Conservation (phyloP, 2,113 vertebrate genomes). For the Callipepla squamata region DNA sequence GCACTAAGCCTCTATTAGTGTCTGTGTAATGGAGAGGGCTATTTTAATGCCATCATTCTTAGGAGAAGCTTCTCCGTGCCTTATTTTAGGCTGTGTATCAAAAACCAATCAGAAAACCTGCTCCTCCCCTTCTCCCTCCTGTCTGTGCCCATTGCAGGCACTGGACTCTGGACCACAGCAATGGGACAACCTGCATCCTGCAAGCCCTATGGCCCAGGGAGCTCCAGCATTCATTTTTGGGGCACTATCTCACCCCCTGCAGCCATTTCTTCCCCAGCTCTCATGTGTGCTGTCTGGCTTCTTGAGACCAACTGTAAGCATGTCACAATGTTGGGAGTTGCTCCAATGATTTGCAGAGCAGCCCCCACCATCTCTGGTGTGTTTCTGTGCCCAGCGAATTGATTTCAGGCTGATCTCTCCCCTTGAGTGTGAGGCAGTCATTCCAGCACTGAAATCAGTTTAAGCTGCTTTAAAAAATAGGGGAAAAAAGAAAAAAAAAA, state of each 20-base stretch:
- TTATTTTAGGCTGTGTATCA: conserved; percentile 55
- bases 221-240: not conserved
- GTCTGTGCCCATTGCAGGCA: accelerated
- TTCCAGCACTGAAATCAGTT: not conserved
- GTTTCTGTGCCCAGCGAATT: not conserved
- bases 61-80: not conserved
- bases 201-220: accelerated
- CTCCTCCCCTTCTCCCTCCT: conserved; percentile 3
- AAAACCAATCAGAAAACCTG: conserved; percentile 17
- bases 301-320: not conserved
- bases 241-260: not conserved
- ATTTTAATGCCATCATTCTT: conserved; percentile 74
- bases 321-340: accelerated
- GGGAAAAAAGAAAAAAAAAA: not conserved
- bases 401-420: not conserved
- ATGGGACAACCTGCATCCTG: not conserved
- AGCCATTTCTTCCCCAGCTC: not conserved
- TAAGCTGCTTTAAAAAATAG: conserved; percentile 30
- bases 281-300: accelerated
- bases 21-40: conserved; percentile 58
- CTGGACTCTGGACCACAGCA: not conserved
- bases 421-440: not conserved
- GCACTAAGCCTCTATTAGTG: conserved; percentile 61
- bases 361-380: not conserved
- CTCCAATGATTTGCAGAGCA: not conserved